phyloP scores from a whole-genome alignment of 1,140 invertebrate genomes.

The Nilaparvata lugens region DNA sequence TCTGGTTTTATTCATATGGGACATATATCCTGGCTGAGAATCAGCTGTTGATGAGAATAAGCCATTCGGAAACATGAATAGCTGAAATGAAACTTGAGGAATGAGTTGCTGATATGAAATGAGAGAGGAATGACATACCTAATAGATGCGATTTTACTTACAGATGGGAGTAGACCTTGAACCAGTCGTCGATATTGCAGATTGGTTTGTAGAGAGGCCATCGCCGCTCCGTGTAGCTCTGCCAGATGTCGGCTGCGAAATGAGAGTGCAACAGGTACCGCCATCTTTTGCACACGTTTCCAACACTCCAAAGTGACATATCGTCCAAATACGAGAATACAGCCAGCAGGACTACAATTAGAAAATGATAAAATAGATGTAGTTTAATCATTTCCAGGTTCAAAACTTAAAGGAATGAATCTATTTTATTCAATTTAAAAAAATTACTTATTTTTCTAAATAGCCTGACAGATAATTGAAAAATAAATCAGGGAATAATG shows the following conservation, averaged over 20 bases:
- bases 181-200: slow-evolving; percentile 62
- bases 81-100: no score
- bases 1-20: no score
- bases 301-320: slow-evolving; percentile 77
- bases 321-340: slow-evolving; percentile 88
- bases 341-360: slow-evolving; percentile 67
- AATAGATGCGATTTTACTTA: slow-evolving; percentile 17
- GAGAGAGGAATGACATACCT: neutral
- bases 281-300: slow-evolving; percentile 80
- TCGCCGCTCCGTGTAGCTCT: slow-evolving; percentile 55
- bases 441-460: no score
- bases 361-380: no score
- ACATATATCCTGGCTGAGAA: no score
- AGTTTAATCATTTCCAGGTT: no score
- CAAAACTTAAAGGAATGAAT: no score
- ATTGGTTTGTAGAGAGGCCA: slow-evolving; percentile 80
- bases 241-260: slow-evolving; percentile 66
- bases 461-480: no score
- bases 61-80: no score
- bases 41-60: no score
- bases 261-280: slow-evolving; percentile 64
- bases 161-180: slow-evolving; percentile 51
- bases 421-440: no score
- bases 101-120: neutral
- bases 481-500: no score